Percentiles rank a stretch among this genome's conserved stretches.
Evolutionary conservation across 2,797 vertebrate genomes (phyloP).

Genomic region (Botia almorhae): DNA sequence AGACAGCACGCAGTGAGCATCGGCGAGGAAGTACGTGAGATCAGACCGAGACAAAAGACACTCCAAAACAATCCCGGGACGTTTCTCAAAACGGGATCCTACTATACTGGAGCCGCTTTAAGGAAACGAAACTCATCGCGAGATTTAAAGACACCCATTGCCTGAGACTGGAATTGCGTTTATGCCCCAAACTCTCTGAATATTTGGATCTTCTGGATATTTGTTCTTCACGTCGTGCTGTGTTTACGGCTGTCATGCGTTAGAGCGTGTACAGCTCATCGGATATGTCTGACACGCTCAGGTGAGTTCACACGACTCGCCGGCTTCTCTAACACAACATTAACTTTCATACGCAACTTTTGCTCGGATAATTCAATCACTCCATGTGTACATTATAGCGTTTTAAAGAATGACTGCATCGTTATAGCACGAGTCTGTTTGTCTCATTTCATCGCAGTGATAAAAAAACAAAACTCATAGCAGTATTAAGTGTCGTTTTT

Average conservation of each 20-base stretch:
- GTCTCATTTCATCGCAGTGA: neutral
- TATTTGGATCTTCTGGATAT: constrained; percentile 29
- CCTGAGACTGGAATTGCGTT: neutral
- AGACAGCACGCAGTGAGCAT: constrained; percentile 5
- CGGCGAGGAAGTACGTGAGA: constrained; percentile 51
- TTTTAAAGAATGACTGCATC: neutral
- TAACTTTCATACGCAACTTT: neutral
- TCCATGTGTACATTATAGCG: neutral
- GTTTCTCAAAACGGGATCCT: constrained; percentile 27
- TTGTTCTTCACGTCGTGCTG: constrained; percentile 19
- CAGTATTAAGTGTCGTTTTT: neutral
- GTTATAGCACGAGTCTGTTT: neutral
- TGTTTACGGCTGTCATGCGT: constrained; percentile 34
- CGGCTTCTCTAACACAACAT: constrained; percentile 14
- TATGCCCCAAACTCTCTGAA: neutral
- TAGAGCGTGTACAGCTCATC: constrained; percentile 35
- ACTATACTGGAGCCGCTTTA: neutral
- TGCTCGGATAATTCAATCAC: neutral
- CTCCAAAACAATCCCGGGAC: constrained; percentile 48
- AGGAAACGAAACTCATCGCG: constrained; percentile 4
- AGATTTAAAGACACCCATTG: neutral
- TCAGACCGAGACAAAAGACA: constrained; percentile 54
- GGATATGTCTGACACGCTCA: constrained; percentile 58
- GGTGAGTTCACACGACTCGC: constrained; percentile 54
- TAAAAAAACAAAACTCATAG: neutral